These are phyloP conservation scores for Ceratina australensis DNA, from an alignment of 1,140 invertebrate species.

Conservation along the genomic window DNA sequence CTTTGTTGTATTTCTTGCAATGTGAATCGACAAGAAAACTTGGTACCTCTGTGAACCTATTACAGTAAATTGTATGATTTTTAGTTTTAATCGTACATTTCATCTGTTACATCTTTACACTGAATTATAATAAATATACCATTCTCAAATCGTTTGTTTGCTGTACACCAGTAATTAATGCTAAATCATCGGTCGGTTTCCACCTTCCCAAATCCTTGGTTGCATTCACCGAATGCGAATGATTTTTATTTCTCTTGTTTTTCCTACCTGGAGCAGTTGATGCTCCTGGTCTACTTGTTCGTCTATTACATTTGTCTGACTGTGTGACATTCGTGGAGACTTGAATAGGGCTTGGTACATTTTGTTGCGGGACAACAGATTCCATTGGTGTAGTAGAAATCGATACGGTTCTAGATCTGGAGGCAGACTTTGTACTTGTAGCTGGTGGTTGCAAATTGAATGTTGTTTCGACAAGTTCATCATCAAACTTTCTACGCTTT, in stretches of 20 bases:
- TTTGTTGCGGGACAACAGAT: slow-evolving; percentile 74
- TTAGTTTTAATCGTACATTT: slow-evolving; percentile 5
- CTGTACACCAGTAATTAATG: slow-evolving; percentile 94
- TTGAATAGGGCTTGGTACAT: slow-evolving; percentile 74
- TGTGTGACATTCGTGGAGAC: slow-evolving; percentile 69
- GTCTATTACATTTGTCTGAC: slow-evolving; percentile 70
- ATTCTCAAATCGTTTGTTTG: slow-evolving; percentile 85
- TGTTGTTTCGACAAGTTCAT: slow-evolving; percentile 92
- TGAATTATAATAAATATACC: slow-evolving; percentile 57
- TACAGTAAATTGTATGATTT: neutral
- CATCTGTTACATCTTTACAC: neutral
- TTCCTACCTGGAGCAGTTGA: slow-evolving; percentile 73
- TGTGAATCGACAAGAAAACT: slow-evolving; percentile 97
- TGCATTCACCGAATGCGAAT: slow-evolving; percentile 76
- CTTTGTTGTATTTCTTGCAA: slow-evolving; percentile 95
- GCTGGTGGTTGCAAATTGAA: slow-evolving; percentile 87
- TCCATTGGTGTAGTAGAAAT: slow-evolving; percentile 75
- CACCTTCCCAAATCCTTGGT: slow-evolving; percentile 95
- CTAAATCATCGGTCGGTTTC: slow-evolving; percentile 98
- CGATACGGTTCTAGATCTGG: slow-evolving; percentile 79
- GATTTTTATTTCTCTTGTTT: slow-evolving; percentile 78
- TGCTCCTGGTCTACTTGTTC: slow-evolving; percentile 70
- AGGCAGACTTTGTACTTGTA: slow-evolving; percentile 81
- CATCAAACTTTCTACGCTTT: slow-evolving; percentile 97
- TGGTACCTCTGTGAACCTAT: slow-evolving; percentile 93